Percentiles rank a stretch among this genome's conserved stretches.
These are phyloP conservation scores for Helicoverpa armigera DNA, from an alignment of 1,140 invertebrate genomes.

Conservation along the genomic window DNA sequence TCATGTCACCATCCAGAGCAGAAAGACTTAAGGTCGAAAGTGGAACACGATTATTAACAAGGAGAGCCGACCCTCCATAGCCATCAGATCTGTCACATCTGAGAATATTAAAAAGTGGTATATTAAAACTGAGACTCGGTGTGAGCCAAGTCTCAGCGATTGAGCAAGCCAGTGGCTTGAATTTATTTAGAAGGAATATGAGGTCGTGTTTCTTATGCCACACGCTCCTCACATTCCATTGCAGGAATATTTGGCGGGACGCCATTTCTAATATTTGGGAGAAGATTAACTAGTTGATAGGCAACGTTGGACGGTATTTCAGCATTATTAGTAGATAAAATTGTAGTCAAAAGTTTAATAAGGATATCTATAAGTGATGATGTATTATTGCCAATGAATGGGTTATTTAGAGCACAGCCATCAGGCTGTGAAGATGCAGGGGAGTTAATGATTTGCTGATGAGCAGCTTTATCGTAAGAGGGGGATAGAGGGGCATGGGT, in stretches of 20 bases:
- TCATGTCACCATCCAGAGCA: too few relatives aligned
- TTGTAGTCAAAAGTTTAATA: too few relatives aligned
- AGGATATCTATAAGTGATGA: too few relatives aligned
- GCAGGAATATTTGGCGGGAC: not conserved
- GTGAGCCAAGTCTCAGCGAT: not conserved
- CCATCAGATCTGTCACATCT: not conserved
- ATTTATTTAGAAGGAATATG: not conserved
- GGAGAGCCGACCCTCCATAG: conserved; percentile 1
- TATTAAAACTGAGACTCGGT: not conserved
- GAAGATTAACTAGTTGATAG: too few relatives aligned
- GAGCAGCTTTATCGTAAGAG: not conserved
- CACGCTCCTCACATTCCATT: not conserved
- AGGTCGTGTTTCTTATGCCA: not conserved
- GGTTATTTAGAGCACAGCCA: not conserved
- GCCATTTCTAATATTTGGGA: too few relatives aligned
- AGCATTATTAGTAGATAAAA: too few relatives aligned
- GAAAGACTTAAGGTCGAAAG: too few relatives aligned
- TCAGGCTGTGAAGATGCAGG: not conserved
- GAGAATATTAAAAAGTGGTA: not conserved
- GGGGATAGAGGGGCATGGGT: not conserved
- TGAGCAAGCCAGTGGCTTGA: not conserved
- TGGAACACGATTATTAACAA: not conserved
- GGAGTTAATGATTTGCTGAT: not conserved
- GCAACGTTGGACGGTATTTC: too few relatives aligned
- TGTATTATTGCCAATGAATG: too few relatives aligned